A percentile compares a stretch with the other conserved stretches of the same genome.
phyloP scores from a whole-genome alignment of 2,113 vertebrate genomes.

The Oreochromis niloticus region DNA sequence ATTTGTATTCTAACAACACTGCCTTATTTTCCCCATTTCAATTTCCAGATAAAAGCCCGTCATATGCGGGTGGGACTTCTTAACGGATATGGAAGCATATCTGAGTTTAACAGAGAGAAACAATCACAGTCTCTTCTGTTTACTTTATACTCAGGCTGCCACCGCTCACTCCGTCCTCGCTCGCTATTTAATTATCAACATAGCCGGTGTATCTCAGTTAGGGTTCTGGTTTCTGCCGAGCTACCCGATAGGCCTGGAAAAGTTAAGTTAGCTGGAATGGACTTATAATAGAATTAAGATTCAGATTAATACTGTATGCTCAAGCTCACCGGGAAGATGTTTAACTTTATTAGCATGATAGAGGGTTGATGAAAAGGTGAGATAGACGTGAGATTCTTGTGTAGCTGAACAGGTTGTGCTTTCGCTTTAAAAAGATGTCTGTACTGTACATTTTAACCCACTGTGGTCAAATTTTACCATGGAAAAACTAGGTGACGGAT shows the following conservation, averaged over 20 bases:
- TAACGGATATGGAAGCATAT: conserved; percentile 6
- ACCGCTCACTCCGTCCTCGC: conserved; percentile 24
- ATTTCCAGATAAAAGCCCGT: not conserved
- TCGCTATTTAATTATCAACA: conserved; percentile 58
- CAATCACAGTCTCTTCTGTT: not conserved
- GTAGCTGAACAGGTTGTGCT: not conserved
- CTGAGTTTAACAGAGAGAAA: conserved; percentile 12
- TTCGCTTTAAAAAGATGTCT: not conserved
- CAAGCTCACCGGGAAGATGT: conserved; percentile 8
- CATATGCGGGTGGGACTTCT: not conserved
- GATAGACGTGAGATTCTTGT: not conserved
- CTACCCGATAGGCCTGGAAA: conserved; percentile 45
- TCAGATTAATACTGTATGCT: conserved; percentile 1
- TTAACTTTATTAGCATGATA: not conserved
- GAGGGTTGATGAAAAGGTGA: not conserved
- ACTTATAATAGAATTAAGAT: conserved; percentile 54
- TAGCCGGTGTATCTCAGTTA: conserved; percentile 37
- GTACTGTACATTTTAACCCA: not conserved
- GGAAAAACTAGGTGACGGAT: not conserved
- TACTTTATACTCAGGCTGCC: not conserved
- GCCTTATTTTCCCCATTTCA: not conserved
- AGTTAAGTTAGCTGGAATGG: conserved; percentile 41
- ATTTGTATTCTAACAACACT: conserved; percentile 10
- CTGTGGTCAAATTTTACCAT: not conserved
- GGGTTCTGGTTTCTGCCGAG: conserved; percentile 54